Percentiles rank a stretch among this genome's conserved stretches.
Evolutionary conservation across 2,888 invertebrate genomes (phyloP).

Genomic region (Nycteola revayana): DNA sequence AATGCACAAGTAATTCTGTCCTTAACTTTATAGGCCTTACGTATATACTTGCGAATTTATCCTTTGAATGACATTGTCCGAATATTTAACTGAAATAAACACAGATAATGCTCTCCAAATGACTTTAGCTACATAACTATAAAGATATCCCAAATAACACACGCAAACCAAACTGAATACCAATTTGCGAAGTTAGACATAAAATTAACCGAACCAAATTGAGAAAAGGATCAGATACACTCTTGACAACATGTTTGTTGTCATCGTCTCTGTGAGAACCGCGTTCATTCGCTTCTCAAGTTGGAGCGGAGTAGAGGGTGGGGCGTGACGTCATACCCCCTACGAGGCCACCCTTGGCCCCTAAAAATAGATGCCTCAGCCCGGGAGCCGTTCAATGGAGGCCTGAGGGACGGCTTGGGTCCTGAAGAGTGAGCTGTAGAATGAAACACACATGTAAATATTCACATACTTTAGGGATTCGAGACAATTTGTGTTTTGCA

Average conservation of each 20-base stretch:
- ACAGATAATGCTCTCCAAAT: not conserved
- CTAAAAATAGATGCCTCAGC: conserved; percentile 73
- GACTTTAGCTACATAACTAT: conserved; percentile 4
- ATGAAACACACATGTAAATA: conserved; percentile 18
- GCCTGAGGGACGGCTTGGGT: conserved; percentile 29
- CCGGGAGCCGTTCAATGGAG: conserved; percentile 74
- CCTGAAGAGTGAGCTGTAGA: conserved; percentile 17
- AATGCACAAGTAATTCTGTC: too few species aligned
- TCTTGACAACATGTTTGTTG: conserved; percentile 46
- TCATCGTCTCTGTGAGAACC: conserved; percentile 41
- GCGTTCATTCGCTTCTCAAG: conserved; percentile 41
- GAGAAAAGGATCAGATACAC: conserved; percentile 40
- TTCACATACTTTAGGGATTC: conserved; percentile 4
- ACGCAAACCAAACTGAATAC: conserved; percentile 25
- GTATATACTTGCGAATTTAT: too few species aligned
- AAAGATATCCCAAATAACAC: conserved; percentile 4
- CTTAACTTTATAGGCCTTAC: too few species aligned
- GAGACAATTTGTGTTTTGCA: conserved; percentile 1
- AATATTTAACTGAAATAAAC: too few species aligned
- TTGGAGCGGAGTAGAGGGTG: conserved; percentile 32
- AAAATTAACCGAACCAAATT: conserved; percentile 45
- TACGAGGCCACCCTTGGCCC: conserved; percentile 46
- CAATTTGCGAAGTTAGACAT: conserved; percentile 37
- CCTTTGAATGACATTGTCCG: too few species aligned
- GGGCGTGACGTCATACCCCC: conserved; percentile 48